Evolutionary conservation across 2,797 vertebrate genomes (phyloP).

Genomic region (Protosalanx chinensis): DNA sequence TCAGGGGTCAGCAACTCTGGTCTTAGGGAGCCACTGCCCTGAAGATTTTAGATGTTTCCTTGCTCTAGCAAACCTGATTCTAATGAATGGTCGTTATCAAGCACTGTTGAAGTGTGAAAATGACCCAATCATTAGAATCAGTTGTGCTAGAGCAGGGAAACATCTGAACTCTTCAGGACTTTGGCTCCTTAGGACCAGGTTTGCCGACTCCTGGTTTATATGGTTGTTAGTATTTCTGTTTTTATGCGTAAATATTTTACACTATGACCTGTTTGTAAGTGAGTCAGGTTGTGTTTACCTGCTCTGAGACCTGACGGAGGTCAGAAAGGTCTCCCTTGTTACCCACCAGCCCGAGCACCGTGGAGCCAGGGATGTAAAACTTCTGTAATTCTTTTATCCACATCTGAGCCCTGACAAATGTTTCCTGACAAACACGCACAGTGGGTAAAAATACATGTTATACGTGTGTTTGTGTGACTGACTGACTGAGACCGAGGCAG

Average conservation of each 20-base stretch:
- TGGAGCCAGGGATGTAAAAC: conserved; percentile 58
- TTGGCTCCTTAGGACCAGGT: too few relatives aligned
- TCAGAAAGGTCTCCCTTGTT: conserved; percentile 76
- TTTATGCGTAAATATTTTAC: background rate
- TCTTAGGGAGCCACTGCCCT: too few relatives aligned
- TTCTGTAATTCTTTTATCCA: conserved; percentile 79
- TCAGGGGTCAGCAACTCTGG: too few relatives aligned
- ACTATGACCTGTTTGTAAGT: background rate
- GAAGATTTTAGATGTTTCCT: too few relatives aligned
- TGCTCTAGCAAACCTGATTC: too few relatives aligned
- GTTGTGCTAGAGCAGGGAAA: too few relatives aligned
- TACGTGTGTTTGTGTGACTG: background rate
- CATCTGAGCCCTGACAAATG: conserved; percentile 69
- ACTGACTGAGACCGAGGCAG: too few relatives aligned
- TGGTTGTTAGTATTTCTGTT: background rate
- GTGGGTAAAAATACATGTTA: background rate
- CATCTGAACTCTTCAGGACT: too few relatives aligned
- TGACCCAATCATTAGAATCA: too few relatives aligned
- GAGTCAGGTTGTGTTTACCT: conserved; percentile 59
- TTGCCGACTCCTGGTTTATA: too few relatives aligned
- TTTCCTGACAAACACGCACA: conserved; percentile 58
- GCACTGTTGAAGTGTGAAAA: too few relatives aligned
- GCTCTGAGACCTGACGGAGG: conserved; percentile 59
- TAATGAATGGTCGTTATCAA: too few relatives aligned
- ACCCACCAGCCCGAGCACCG: conserved; percentile 73